Evolutionary conservation across 2,888 invertebrate genomes (phyloP), one percentile per base, ranked within the genome.

Genomic region (Drosophila sordidula): DNA sequence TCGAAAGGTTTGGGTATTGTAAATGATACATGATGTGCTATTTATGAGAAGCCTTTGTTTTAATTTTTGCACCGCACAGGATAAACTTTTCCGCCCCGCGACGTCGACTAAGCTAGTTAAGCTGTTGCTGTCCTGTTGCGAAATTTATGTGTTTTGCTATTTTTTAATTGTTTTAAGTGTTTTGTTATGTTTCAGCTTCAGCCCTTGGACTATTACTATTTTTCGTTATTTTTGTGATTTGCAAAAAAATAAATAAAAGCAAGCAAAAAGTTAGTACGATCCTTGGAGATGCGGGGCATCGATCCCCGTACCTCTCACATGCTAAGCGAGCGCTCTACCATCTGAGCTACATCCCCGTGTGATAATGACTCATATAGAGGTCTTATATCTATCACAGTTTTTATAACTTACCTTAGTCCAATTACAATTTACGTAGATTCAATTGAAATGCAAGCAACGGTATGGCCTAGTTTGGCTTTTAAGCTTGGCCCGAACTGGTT

Each of bases 291-390:
- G 91, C 91, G 89, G 92, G 91, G 91, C 86, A 91, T 92, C 86
- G 91, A 92, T 92, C 92, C 91, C 91, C 91, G 92, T 91, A 91
- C 91, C 91, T 91, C 91, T 91, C 92, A 91, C 91, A 91, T 91
- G 92, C 92, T 91, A 91, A 91, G 91, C 92, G 91, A 91, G 91
- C 92, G 91, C 92, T 91, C 92, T 91, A 91, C 91, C 91, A 91
- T 91, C 91, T 91, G 91, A 91, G 91, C 91, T 91, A 91, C 91
- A 91, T 91, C 91, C 91, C 91, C 91, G 25, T 70, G 32, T 67
- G 38, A 4, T 14, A 5, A 3, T 11, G 5, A 11, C 2, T 22
- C 26, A 45, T 16, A 57, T 26, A 80, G 45, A 38, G 58, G 41
- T 25, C 5, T 18, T 34, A 69, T 73, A 73, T 62, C 22, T 16